phyloP scores from a whole-genome alignment of 2,888 invertebrate species.

The Lordiphosa fenestrarum region DNA sequence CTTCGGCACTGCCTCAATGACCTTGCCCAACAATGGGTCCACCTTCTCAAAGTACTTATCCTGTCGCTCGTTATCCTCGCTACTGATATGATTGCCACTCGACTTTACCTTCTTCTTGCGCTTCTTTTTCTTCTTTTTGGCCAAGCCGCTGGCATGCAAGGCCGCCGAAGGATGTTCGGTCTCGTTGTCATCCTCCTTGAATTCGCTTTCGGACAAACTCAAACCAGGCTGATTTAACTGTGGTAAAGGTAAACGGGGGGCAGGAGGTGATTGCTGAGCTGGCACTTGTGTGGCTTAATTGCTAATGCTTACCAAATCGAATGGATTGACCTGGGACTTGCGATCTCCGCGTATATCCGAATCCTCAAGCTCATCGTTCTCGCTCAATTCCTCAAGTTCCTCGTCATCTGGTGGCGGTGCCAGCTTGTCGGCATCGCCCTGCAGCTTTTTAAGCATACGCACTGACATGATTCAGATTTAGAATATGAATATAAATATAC shows the following conservation, averaged over 20 bases:
- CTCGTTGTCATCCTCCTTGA: constrained; percentile 86
- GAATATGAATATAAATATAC: constrained; percentile 11
- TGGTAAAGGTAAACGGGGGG: background rate
- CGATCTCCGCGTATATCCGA: constrained; percentile 81
- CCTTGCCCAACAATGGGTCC: constrained; percentile 76
- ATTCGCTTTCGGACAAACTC: constrained; percentile 86
- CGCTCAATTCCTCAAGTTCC: constrained; percentile 81
- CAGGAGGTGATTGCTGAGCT: constrained; percentile 23
- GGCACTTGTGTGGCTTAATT: constrained; percentile 8
- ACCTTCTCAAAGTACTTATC: constrained; percentile 77
- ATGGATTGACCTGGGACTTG: constrained; percentile 85
- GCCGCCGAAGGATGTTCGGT: constrained; percentile 83
- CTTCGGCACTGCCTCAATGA: constrained; percentile 61
- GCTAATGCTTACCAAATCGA: constrained; percentile 84
- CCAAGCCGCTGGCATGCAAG: constrained; percentile 80
- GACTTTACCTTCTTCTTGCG: constrained; percentile 83
- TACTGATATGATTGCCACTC: constrained; percentile 81
- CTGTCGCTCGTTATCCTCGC: constrained; percentile 83
- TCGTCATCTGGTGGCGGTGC: constrained; percentile 79
- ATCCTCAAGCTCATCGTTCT: constrained; percentile 80
- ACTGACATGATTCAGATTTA: constrained; percentile 82
- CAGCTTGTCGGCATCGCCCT: constrained; percentile 81
- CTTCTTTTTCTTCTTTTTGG: constrained; percentile 85
- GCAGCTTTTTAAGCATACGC: constrained; percentile 84
- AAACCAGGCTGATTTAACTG: constrained; percentile 83